Conservation (phyloP, 2,797 vertebrate species). For the Hippopotamyrus pictus region DNA sequence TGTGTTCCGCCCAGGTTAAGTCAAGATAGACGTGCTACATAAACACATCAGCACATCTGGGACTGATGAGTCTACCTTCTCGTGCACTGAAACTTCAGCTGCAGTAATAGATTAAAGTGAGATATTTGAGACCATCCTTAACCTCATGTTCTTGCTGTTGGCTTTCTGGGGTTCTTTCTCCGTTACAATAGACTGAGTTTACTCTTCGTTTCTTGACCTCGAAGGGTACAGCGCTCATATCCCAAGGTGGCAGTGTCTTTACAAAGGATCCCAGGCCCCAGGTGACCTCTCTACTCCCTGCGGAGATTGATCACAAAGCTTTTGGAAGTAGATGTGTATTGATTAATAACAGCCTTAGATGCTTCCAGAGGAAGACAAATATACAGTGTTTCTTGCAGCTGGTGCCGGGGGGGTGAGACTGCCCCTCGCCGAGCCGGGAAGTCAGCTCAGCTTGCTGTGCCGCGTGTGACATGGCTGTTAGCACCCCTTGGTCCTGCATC, state of each 20-base stretch:
- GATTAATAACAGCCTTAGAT: constrained; percentile 35
- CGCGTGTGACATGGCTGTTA: neutral
- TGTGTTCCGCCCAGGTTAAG: neutral
- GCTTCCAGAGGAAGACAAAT: constrained; percentile 33
- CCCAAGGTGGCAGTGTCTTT: constrained; percentile 6
- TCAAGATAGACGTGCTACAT: neutral
- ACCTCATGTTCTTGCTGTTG: neutral
- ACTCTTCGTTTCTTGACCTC: neutral
- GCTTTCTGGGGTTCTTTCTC: neutral
- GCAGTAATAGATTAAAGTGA: neutral
- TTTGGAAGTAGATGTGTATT: constrained; percentile 29
- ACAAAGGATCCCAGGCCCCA: constrained; percentile 19
- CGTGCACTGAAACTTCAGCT: neutral
- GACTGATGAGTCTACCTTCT: neutral
- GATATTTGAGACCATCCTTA: constrained; percentile 4
- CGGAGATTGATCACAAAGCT: constrained; percentile 29
- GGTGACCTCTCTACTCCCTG: constrained; percentile 24
- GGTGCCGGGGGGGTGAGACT: constrained; percentile 6
- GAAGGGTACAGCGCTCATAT: neutral
- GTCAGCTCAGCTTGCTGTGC: neutral
- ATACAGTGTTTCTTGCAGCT: constrained; percentile 29
- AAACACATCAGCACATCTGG: neutral
- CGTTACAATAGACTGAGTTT: neutral
- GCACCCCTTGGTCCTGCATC: neutral
- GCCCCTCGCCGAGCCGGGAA: neutral